Conservation (phyloP, 2,113 vertebrate genomes). For the Bagarius yarrelli region DNA sequence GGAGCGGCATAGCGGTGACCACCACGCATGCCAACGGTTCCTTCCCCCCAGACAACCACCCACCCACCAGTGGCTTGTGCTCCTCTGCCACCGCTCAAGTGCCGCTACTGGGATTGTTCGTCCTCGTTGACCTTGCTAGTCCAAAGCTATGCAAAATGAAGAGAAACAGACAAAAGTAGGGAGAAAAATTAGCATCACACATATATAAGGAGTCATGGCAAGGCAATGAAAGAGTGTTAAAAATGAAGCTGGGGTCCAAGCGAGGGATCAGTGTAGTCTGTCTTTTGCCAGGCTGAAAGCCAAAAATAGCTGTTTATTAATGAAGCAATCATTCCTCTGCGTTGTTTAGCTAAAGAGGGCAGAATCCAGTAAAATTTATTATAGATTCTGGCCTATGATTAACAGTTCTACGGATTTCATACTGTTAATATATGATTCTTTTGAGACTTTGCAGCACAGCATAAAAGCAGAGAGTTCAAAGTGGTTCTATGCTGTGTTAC, state of each 20-base stretch:
- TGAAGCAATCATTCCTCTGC: constrained; percentile 75
- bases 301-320: constrained; percentile 90
- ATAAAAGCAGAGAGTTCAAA: constrained; percentile 75
- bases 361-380: constrained; percentile 60
- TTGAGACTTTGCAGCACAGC: constrained; percentile 62
- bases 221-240: constrained; percentile 18
- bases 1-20: constrained; percentile 48
- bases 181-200: constrained; percentile 32
- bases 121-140: constrained; percentile 99
- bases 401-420: constrained; percentile 73
- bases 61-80: constrained; percentile 49
- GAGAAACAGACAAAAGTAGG: constrained; percentile 75
- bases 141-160: constrained; percentile 88
- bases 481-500: constrained; percentile 76
- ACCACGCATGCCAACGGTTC: constrained; percentile 47
- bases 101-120: constrained; percentile 97
- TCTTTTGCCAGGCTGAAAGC: constrained; percentile 87
- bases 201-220: constrained; percentile 21
- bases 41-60: no score
- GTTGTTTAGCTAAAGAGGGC: constrained; percentile 73
- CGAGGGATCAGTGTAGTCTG: constrained; percentile 58
- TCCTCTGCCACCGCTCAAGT: constrained; percentile 80
- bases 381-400: constrained; percentile 65
- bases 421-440: constrained; percentile 64
- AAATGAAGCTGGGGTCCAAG: constrained; percentile 27